Base-by-base conservation (phyloP, 2,113 vertebrate genomes). In the Nibea coibor region DNA sequence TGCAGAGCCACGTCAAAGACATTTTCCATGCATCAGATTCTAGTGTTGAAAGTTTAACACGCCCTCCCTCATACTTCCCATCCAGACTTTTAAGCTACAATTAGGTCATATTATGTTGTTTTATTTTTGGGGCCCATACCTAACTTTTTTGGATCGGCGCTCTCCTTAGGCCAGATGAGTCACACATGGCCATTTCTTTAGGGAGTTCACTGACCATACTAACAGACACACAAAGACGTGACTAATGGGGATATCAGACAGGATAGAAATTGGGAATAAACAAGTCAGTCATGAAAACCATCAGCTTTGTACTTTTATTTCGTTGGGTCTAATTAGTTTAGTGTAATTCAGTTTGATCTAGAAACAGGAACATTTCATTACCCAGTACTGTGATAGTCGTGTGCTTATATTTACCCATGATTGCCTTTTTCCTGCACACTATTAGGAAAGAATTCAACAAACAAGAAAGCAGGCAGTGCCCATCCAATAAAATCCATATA, bases 221-320 rank as follows among this genome's bases (percentile, higher is more conserved):
- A 66, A 68, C 19, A 71, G 3, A 86, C 62, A 88, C 56, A 71
- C 50, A 53, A 1, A 85, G 10, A 81, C 28, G 39, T 88, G 87
- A 86, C 73, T 88, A 76, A 87, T 64, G 28, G 47, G 56, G 63
- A 82, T 57, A 62, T 68, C 11, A 82, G 57, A 81, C 53, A 80
- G 59, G 31, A 84, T 48, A 6, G 51, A 78, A 66, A 69, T 5
- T 22, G 10, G 20, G 62, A 80, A 81, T 48, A 67, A 79, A 80
- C 39, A 68, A 51, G n/a, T 50, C 10, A 65, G 50, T 24, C 53
- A 74, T 42, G 24, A 72, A n/a, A 56, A 20, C 35, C 39, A 67
- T 47, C 42, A 50, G 51, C 15, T 63, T 72, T 7, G 4, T 22
- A 77, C 48, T 54, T 75, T 10, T 14, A 51, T 45, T n/a, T 66